Conservation (phyloP, 2,888 invertebrate species). For the Apoda limacodes region DNA sequence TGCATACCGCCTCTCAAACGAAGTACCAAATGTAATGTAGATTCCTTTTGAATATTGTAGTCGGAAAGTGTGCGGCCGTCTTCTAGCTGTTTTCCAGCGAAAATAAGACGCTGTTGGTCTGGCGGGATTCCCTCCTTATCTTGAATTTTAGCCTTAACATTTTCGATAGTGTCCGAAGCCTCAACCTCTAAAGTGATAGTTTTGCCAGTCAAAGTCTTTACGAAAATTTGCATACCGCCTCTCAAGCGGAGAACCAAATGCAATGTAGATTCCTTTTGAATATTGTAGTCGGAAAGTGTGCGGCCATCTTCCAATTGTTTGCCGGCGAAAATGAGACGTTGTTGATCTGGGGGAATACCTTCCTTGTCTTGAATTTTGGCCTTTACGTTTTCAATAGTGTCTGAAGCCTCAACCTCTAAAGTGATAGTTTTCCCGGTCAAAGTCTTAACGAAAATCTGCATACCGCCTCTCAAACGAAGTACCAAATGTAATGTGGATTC, state of each 20-base stretch:
- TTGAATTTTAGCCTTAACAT: slow-evolving; percentile 45
- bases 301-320: slow-evolving; percentile 31
- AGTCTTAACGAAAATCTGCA: slow-evolving; percentile 21
- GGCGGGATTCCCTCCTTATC: slow-evolving; percentile 24
- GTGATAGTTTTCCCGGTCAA: slow-evolving; percentile 35
- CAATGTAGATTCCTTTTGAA: slow-evolving; percentile 28
- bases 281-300: slow-evolving; percentile 27
- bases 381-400: slow-evolving; percentile 28
- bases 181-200: slow-evolving; percentile 31
- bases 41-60: slow-evolving; percentile 21
- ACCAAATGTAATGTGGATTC: slow-evolving; percentile 70
- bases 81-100: slow-evolving; percentile 22
- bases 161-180: slow-evolving; percentile 31
- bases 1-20: slow-evolving; percentile 29
- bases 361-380: slow-evolving; percentile 25
- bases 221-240: slow-evolving; percentile 33
- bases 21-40: slow-evolving; percentile 14
- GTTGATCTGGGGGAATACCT: slow-evolving; percentile 29
- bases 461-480: slow-evolving; percentile 34
- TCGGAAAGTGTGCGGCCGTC: slow-evolving; percentile 21
- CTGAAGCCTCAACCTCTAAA: slow-evolving; percentile 28
- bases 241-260: slow-evolving; percentile 25
- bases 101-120: slow-evolving; percentile 22
- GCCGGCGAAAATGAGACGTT: slow-evolving; percentile 26
- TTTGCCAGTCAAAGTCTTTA: slow-evolving; percentile 31